These are phyloP conservation scores for Ligdia adustata DNA, from an alignment of 2,888 invertebrate species.

Conservation along the genomic window DNA sequence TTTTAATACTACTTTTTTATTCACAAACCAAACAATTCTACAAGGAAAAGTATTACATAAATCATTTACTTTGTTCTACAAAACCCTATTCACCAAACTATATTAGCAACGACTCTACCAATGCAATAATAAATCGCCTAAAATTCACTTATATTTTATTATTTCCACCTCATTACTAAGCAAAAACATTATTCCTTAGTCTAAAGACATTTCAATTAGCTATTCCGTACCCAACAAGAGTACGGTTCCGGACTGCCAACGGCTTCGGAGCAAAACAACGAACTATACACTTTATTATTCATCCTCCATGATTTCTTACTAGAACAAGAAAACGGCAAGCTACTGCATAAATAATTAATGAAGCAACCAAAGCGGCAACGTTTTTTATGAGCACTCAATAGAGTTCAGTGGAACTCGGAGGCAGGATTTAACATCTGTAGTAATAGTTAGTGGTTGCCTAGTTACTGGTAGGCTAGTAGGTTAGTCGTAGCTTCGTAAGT, in stretches of 20 bases:
- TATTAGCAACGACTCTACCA: too few relatives aligned
- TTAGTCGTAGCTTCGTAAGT: too few relatives aligned
- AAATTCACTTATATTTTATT: too few relatives aligned
- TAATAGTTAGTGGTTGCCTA: too few relatives aligned
- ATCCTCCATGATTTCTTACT: conserved; percentile 40
- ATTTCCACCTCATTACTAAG: conserved; percentile 11
- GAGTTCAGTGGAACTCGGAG: not conserved
- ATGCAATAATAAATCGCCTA: too few relatives aligned
- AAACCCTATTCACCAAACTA: too few relatives aligned
- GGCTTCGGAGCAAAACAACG: conserved; percentile 32
- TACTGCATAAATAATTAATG: conserved; percentile 38
- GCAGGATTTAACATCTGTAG: not conserved
- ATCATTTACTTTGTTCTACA: too few relatives aligned
- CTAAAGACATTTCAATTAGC: conserved; percentile 22
- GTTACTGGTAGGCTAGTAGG: too few relatives aligned
- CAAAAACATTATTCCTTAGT: conserved; percentile 14
- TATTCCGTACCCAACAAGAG: conserved; percentile 17
- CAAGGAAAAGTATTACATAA: too few relatives aligned
- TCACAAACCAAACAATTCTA: too few relatives aligned
- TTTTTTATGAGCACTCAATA: conserved; percentile 32
- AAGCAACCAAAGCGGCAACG: conserved; percentile 31
- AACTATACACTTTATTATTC: conserved; percentile 35
- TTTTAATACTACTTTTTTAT: too few relatives aligned
- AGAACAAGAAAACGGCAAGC: conserved; percentile 34
- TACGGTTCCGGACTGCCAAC: conserved; percentile 16